Evolutionary conservation across 1,140 invertebrate genomes (phyloP).

Genomic region (Conus ventricosus): DNA sequence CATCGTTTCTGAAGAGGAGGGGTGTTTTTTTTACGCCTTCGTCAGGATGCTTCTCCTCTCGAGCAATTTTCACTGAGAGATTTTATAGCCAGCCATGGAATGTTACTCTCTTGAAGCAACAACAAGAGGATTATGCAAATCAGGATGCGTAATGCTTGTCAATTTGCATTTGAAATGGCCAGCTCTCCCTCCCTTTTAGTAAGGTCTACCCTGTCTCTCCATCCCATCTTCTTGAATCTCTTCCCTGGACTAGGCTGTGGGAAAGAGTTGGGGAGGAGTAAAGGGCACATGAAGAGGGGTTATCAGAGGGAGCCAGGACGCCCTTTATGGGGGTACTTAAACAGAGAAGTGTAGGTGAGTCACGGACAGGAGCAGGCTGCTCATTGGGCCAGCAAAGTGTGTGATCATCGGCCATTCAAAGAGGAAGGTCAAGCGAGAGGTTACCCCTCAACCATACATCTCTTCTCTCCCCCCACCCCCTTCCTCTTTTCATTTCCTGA

Average conservation of each 20-base stretch:
- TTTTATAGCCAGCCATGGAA: not conserved
- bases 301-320: not conserved
- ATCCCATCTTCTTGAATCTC: not conserved
- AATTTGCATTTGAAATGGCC: slow-evolving; percentile 35
- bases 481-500: too few relatives aligned
- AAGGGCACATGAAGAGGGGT: slow-evolving; percentile 24
- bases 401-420: not conserved
- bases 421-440: not conserved
- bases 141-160: not conserved
- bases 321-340: slow-evolving; percentile 21
- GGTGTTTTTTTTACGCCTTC: not conserved
- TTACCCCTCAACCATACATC: not conserved
- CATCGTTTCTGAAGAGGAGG: not conserved
- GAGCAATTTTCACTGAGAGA: not conserved
- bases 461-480: too few relatives aligned
- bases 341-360: slow-evolving; percentile 18
- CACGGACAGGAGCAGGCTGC: not conserved
- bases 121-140: slow-evolving; percentile 37
- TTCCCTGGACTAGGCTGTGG: not conserved
- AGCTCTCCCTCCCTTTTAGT: not conserved
- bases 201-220: not conserved
- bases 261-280: slow-evolving; percentile 21
- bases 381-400: not conserved
- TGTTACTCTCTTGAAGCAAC: not conserved
- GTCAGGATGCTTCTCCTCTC: not conserved